Evolutionary conservation across 2,113 vertebrate species (phyloP).

Genomic region (Argyrosomus japonicus): DNA sequence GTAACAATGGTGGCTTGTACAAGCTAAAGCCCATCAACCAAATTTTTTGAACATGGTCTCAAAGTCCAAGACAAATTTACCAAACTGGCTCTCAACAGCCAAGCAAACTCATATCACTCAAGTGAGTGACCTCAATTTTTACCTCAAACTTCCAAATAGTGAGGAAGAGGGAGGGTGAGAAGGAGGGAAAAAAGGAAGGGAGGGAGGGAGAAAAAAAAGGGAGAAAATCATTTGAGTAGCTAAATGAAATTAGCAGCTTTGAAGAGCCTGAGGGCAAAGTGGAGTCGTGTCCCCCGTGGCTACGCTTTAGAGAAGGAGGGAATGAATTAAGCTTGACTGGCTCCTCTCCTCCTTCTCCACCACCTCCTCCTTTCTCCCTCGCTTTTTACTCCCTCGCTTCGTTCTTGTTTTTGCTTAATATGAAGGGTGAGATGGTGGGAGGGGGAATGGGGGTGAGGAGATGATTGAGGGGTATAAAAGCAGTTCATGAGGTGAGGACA

Average conservation of each 20-base stretch:
- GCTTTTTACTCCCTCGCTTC: conserved; percentile 37
- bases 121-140: conserved; percentile 35
- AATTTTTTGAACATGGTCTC: neutral
- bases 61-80: neutral
- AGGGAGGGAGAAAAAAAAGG: conserved; percentile 24
- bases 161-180: neutral
- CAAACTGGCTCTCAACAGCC: neutral
- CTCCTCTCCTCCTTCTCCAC: conserved; percentile 61
- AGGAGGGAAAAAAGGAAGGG: neutral
- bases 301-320: conserved; percentile 81
- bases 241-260: conserved; percentile 88
- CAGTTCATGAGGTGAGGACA: conserved; percentile 29
- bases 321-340: conserved; percentile 83
- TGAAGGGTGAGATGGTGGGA: conserved; percentile 35
- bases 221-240: conserved; percentile 83
- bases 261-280: conserved; percentile 87
- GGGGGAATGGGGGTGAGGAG: conserved; percentile 3
- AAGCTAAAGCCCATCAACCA: neutral
- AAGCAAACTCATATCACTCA: neutral
- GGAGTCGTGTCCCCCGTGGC: conserved; percentile 87
- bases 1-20: no score
- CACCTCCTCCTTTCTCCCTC: conserved; percentile 45
- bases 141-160: conserved; percentile 12
- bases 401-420: conserved; percentile 57
- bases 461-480: conserved; percentile 71